A percentile compares a stretch with the other conserved stretches of the same genome.
Conservation (phyloP, 2,888 invertebrate genomes). For the Spodoptera exigua region DNA sequence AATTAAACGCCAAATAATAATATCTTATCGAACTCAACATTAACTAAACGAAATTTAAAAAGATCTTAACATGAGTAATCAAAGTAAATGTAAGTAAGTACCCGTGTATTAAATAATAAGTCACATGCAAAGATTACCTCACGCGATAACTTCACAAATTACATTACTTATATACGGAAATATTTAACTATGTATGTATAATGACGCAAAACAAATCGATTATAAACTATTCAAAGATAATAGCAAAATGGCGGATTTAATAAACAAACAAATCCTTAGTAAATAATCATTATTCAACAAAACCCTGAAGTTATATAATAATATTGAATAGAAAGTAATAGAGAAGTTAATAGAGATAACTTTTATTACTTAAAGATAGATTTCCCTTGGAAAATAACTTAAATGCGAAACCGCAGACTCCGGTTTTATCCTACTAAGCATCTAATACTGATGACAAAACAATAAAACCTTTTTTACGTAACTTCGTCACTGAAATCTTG, state of each 20-base stretch:
- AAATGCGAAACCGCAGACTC: constrained; percentile 50
- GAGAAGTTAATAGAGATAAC: constrained; percentile 30
- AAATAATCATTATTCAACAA: constrained; percentile 33
- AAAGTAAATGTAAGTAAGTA: no score
- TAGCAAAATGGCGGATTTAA: constrained; percentile 16
- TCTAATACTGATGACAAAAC: constrained; percentile 3
- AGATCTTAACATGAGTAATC: no score
- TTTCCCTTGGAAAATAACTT: constrained; percentile 54
- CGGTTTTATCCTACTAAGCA: constrained; percentile 1
- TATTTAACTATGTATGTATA: constrained; percentile 9
- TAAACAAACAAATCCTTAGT: constrained; percentile 40
- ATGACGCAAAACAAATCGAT: constrained; percentile 31
- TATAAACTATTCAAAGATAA: constrained; percentile 15
- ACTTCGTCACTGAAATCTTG: no score
- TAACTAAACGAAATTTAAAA: no score
- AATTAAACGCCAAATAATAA: no score
- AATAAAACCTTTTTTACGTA: constrained; percentile 10
- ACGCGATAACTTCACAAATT: constrained; percentile 9
- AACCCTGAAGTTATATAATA: constrained; percentile 48
- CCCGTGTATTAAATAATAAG: neutral
- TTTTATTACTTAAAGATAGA: constrained; percentile 38
- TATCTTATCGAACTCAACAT: no score
- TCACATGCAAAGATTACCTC: constrained; percentile 23
- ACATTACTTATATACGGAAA: constrained; percentile 15
- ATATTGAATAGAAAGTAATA: constrained; percentile 56